Evolutionary conservation across 92 coral and sea anemone species (phyloP).

Genomic region (Bergia puertoricense): DNA sequence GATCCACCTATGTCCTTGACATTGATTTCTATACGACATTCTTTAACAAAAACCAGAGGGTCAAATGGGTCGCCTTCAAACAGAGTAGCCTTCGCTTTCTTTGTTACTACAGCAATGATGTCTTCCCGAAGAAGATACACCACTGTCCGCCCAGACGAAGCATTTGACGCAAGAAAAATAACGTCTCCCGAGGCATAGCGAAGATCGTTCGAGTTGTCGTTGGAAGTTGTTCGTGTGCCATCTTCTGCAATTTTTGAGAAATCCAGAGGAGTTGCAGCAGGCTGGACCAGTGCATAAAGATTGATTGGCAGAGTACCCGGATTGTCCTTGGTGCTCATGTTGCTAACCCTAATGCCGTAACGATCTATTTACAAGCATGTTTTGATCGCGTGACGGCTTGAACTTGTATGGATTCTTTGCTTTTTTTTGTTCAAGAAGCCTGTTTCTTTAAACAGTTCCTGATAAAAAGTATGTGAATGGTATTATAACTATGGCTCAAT

Average conservation of each 20-base stretch:
- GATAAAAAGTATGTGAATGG: too few relatives aligned
- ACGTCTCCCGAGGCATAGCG: neutral
- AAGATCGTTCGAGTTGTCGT: neutral
- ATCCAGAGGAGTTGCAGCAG: slow-evolving; percentile 29
- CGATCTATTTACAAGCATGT: too few relatives aligned
- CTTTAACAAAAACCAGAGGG: neutral
- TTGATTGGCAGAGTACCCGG: neutral
- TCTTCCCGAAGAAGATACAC: slow-evolving; percentile 6
- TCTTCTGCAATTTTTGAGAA: slow-evolving; percentile 37
- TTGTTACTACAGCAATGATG: neutral
- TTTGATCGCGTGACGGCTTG: too few relatives aligned
- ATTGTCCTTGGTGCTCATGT: slow-evolving; percentile 36
- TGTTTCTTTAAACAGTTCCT: too few relatives aligned
- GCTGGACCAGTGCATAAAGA: neutral
- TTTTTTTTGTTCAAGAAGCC: too few relatives aligned
- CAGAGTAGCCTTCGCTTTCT: neutral
- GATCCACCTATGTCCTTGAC: neutral
- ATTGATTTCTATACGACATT: slow-evolving; percentile 3
- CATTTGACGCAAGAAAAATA: too few relatives aligned
- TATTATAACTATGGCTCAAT: too few relatives aligned
- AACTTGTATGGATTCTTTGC: too few relatives aligned
- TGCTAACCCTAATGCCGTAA: too few relatives aligned
- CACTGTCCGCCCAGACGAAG: slow-evolving; percentile 3
- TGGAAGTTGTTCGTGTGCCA: slow-evolving; percentile 15
- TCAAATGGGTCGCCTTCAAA: slow-evolving; percentile 6